Conservation (phyloP, 2,888 invertebrate genomes). For the Leptura quadrifasciata region DNA sequence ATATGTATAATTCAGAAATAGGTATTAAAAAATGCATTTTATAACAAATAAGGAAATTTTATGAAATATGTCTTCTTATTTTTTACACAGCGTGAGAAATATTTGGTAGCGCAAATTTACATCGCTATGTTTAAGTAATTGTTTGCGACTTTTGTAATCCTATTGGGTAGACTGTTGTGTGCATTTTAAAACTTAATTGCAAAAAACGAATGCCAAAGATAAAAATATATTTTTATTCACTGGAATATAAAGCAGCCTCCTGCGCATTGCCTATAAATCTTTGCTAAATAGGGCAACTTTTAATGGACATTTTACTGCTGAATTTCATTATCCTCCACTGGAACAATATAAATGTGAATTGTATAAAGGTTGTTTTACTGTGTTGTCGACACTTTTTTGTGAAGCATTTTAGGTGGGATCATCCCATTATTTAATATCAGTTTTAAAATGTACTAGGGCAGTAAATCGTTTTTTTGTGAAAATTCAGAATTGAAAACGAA, state of each 20-base stretch:
- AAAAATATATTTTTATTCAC: not conserved
- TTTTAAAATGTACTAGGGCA: conserved; percentile 5
- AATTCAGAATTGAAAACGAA: conserved; percentile 18
- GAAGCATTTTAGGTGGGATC: not conserved
- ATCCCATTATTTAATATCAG: conserved; percentile 10
- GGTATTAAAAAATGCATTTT: too few species aligned
- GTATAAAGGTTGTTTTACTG: not conserved
- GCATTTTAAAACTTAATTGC: not conserved
- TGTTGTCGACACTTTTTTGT: conserved; percentile 17
- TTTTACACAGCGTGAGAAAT: too few species aligned
- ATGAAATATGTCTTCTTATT: too few species aligned
- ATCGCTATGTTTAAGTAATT: too few species aligned
- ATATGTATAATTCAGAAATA: too few species aligned
- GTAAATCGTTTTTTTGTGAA: not conserved
- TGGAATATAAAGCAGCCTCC: not conserved
- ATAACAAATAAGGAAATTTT: too few species aligned
- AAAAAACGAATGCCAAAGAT: not conserved
- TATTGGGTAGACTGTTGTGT: not conserved
- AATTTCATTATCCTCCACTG: conserved; percentile 26
- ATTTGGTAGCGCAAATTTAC: too few species aligned
- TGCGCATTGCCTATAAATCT: conserved; percentile 10
- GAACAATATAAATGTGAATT: conserved; percentile 28
- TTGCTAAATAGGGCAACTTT: conserved; percentile 6
- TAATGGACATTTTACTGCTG: conserved; percentile 28
- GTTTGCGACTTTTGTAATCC: too few species aligned